A percentile compares a stretch with the other conserved stretches of the same genome.
phyloP scores from a whole-genome alignment of 2,797 vertebrate genomes.

The Gobionotothen gibberifrons region DNA sequence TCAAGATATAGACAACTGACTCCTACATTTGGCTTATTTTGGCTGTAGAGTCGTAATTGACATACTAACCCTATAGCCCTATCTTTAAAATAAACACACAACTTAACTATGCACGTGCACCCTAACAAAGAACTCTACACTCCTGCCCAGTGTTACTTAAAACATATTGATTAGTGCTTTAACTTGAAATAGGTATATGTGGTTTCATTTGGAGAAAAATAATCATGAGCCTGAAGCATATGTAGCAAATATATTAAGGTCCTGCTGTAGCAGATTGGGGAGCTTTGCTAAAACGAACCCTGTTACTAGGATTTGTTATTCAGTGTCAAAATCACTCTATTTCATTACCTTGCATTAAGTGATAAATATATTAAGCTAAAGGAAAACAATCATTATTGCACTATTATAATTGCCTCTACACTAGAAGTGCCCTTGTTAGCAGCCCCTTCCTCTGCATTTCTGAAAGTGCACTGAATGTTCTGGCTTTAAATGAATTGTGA shows the following conservation, averaged over 20 bases:
- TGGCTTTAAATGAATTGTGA: slow-evolving; percentile 51
- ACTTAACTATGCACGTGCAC: too few species aligned
- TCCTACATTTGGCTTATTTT: too few species aligned
- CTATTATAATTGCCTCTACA: slow-evolving; percentile 22
- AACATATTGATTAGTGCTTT: too few species aligned
- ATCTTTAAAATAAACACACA: too few species aligned
- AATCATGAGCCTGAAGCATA: background rate
- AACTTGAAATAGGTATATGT: background rate
- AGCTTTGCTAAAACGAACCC: slow-evolving; percentile 1
- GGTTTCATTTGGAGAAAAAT: background rate
- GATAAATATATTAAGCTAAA: background rate
- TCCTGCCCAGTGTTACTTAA: too few species aligned
- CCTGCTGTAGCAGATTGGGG: background rate
- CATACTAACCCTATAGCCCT: too few species aligned
- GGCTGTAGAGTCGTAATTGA: too few species aligned
- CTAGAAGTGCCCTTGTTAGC: slow-evolving; percentile 40
- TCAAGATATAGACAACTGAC: too few species aligned
- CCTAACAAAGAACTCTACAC: too few species aligned
- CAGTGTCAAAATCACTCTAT: slow-evolving; percentile 5
- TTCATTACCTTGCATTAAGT: slow-evolving; percentile 12
- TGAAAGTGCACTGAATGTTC: slow-evolving; percentile 1
- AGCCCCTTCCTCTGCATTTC: slow-evolving; percentile 1
- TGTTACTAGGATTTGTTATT: background rate
- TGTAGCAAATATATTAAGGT: background rate
- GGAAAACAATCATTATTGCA: slow-evolving; percentile 17